Base-by-base conservation (phyloP, 2,113 vertebrate genomes). In the cat (Felis catus) region DNA sequence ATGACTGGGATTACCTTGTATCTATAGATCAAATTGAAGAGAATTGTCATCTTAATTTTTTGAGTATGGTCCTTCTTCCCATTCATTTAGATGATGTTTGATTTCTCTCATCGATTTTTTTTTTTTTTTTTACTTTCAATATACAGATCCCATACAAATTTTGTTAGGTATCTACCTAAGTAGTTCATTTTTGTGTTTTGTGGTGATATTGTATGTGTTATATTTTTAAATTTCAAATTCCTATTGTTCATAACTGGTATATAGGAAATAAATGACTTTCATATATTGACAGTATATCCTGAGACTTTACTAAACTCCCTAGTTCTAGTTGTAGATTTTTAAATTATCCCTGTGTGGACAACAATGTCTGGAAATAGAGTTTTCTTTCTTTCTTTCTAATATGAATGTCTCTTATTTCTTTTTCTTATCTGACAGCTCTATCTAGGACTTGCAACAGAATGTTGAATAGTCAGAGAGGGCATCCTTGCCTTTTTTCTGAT, bases 161-260 rank as follows among this genome's bases (percentile, higher is more conserved):
- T 83, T 92, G 61, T 89, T 80, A 29, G 13, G 25, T 86, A 53
- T 53, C 25, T 86, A 23, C 21, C 7, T 78, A 66, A 80, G 12
- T 70, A 33, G 27, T 92, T 82, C 27, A 41, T 71, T 33, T 74
- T 92, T 93, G 85, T 84, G 80, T 33, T 74, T 92, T 84, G 85
- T 84, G 80, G 39, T 36, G 41, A 36, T 84, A 74, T 21, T 84
- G 14, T 83, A 61, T 58, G 8, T 74, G 31, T 84, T 73, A 73
- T 45, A 92, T 61, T 93, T 83, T 85, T 74, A 84, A 93, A 85
- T 85, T 53, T 53, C 33, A 78, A 78, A 76, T 86, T 53, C 41
- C 13, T 65, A 12, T 53, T 93, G 45, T 78, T 85, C n/a, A 39
- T 41, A 74, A n/a, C 25, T 85, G 23, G 39, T 21, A 65, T 27